A percentile compares a stretch with the other conserved stretches of the same genome.
Evolutionary conservation across 2,797 vertebrate species (phyloP).

Genomic region (Urosaurus nigricauda): DNA sequence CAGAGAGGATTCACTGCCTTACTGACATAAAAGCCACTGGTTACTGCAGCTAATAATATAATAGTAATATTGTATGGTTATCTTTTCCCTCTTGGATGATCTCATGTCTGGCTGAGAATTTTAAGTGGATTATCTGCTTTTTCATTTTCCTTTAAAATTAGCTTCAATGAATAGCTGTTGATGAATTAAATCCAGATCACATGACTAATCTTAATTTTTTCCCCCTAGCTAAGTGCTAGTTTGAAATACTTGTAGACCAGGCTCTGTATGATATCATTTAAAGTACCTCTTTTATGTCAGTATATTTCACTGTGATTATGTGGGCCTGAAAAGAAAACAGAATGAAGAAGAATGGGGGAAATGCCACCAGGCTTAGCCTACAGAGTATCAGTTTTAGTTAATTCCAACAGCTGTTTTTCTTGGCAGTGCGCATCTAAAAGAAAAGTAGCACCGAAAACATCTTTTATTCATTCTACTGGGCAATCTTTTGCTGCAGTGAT

Average conservation of each 20-base stretch:
- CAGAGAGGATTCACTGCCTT: too few relatives aligned
- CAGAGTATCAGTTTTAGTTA: slow-evolving; percentile 16
- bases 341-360: not conserved
- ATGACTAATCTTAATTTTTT: not conserved
- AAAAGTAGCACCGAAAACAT: not conserved
- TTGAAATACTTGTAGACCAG: slow-evolving; percentile 30
- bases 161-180: not conserved
- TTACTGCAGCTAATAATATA: not conserved
- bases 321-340: slow-evolving; percentile 24
- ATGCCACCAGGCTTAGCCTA: not conserved
- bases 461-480: slow-evolving; percentile 18
- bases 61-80: not conserved
- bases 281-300: not conserved
- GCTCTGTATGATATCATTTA: slow-evolving; percentile 10
- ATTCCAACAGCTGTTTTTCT: slow-evolving; percentile 50
- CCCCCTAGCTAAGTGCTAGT: not conserved
- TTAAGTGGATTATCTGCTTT: not conserved
- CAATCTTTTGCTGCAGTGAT: not conserved
- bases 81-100: not conserved
- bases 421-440: slow-evolving; percentile 12
- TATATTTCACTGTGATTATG: slow-evolving; percentile 1
- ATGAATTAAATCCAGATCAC: not conserved
- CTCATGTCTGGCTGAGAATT: not conserved
- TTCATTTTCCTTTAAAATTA: not conserved
- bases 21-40: too few relatives aligned